These are phyloP conservation scores for Eulemur coronatus DNA, from an alignment of 2,797 vertebrate genomes.

Conservation along the genomic window DNA sequence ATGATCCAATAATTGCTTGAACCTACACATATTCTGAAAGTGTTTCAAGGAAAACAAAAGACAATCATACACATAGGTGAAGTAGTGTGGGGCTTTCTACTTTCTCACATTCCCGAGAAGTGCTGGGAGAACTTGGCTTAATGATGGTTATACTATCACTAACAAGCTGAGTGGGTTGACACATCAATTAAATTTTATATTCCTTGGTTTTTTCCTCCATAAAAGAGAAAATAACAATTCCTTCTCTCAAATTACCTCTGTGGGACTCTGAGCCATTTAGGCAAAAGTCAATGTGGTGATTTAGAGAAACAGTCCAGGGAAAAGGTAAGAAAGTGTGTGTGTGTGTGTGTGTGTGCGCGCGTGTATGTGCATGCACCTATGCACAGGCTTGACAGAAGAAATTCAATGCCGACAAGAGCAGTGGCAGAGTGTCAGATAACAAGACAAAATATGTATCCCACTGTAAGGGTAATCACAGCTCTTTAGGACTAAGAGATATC, in stretches of 20 bases:
- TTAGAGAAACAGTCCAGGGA: constrained; percentile 19
- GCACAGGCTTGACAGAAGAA: not conserved
- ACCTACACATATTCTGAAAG: not conserved
- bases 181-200: constrained; percentile 72
- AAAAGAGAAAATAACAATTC: constrained; percentile 57
- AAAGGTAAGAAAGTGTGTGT: not conserved
- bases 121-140: not conserved
- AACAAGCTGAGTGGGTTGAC: constrained; percentile 54
- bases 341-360: no score
- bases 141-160: not conserved
- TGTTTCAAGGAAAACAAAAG: not conserved
- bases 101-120: not conserved
- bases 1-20: not conserved
- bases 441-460: not conserved
- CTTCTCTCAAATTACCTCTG: constrained; percentile 54
- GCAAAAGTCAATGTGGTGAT: constrained; percentile 45
- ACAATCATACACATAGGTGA: not conserved
- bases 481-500: not conserved
- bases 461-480: not conserved
- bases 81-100: not conserved
- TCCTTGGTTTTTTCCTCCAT: constrained; percentile 38
- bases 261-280: constrained; percentile 56
- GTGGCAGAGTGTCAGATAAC: not conserved
- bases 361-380: rapidly evolving
- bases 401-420: not conserved